These are phyloP conservation scores for Eilema sororculum DNA, from an alignment of 2,888 invertebrate genomes.

Conservation along the genomic window DNA sequence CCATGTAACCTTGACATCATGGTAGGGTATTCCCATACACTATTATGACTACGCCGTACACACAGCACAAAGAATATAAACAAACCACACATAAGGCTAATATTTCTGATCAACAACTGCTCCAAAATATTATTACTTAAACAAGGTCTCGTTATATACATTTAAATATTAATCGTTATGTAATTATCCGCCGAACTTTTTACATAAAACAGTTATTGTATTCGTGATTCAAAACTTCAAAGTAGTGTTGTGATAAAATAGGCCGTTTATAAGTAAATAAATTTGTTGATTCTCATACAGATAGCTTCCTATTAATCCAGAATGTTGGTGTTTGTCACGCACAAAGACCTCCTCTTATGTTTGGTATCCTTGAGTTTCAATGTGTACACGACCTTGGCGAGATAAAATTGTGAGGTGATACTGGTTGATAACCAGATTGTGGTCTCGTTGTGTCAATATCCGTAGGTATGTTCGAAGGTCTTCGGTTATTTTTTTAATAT, in stretches of 20 bases:
- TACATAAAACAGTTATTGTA: constrained; percentile 43
- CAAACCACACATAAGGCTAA: constrained; percentile 5
- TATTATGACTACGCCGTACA: constrained; percentile 15
- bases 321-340: constrained; percentile 18
- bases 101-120: constrained; percentile 10
- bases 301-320: constrained; percentile 22
- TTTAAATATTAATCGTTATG: constrained; percentile 37
- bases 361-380: constrained; percentile 22
- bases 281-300: constrained; percentile 20
- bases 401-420: constrained; percentile 34
- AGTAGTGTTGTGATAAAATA: constrained; percentile 17
- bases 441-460: constrained; percentile 18
- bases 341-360: constrained; percentile 23
- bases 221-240: constrained; percentile 25
- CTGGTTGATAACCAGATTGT: constrained; percentile 11
- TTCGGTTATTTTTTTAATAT: constrained; percentile 8
- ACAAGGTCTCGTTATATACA: constrained; percentile 11
- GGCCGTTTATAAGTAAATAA: constrained; percentile 25
- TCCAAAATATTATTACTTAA: constrained; percentile 4
- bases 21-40: not conserved
- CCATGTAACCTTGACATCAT: not conserved
- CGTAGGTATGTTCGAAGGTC: constrained; percentile 10
- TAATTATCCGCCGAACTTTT: constrained; percentile 42
- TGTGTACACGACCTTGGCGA: constrained; percentile 41
- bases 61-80: constrained; percentile 11